phyloP scores from a whole-genome alignment of 2,888 invertebrate species.

The Seira ritae region DNA sequence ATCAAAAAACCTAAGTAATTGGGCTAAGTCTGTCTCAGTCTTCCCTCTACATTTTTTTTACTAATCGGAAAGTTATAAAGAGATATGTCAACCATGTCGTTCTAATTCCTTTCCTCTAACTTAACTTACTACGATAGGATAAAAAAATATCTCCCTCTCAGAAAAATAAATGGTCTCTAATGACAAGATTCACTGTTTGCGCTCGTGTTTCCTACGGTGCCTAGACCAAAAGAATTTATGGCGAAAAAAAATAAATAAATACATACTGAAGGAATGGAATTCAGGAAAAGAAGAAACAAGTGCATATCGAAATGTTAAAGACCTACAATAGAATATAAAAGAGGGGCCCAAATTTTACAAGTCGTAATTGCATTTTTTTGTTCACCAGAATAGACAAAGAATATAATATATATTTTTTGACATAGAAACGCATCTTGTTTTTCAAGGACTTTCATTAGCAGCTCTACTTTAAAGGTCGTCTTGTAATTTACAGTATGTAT shows the following conservation, averaged over 20 bases:
- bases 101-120: conserved; percentile 16
- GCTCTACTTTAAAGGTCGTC: background rate
- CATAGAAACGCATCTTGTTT: conserved; percentile 19
- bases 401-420: conserved; percentile 14
- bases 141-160: background rate
- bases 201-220: background rate
- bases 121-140: too few species aligned
- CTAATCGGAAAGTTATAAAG: conserved; percentile 15
- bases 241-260: background rate
- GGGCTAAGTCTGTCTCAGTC: conserved; percentile 2
- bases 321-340: background rate
- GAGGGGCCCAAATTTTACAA: conserved; percentile 1
- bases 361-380: conserved; percentile 14
- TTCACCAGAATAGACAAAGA: conserved; percentile 14
- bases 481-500: conserved; percentile 8
- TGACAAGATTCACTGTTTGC: conserved; percentile 4
- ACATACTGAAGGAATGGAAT: background rate
- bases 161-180: background rate
- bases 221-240: background rate
- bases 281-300: background rate
- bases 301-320: background rate
- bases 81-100: conserved; percentile 21
- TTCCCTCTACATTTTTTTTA: too few species aligned
- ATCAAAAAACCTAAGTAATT: conserved; percentile 5
- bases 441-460: conserved; percentile 29